These are phyloP conservation scores for Dynastes maya DNA, from an alignment of 2,888 invertebrate species.

Conservation along the genomic window DNA sequence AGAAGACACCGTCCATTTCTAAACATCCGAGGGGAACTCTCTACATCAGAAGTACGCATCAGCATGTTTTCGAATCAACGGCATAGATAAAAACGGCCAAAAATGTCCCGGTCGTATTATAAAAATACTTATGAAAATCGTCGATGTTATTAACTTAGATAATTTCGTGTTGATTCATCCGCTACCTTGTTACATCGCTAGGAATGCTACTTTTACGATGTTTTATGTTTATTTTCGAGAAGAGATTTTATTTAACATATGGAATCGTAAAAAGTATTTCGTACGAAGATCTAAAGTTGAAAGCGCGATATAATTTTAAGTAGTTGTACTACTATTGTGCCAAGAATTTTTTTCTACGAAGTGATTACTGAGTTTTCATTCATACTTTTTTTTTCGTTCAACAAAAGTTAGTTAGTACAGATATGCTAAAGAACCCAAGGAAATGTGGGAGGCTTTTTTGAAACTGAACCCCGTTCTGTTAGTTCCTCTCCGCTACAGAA, in stretches of 20 bases:
- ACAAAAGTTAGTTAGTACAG: background rate
- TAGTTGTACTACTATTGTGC: slow-evolving; percentile 28
- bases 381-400: slow-evolving; percentile 23
- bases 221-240: slow-evolving; percentile 37
- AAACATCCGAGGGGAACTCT: slow-evolving; percentile 21
- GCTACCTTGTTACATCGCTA: slow-evolving; percentile 21
- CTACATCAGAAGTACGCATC: slow-evolving; percentile 15
- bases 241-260: slow-evolving; percentile 26
- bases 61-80: background rate
- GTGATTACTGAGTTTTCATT: slow-evolving; percentile 26
- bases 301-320: slow-evolving; percentile 37
- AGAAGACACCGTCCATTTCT: slow-evolving; percentile 39
- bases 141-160: slow-evolving; percentile 7
- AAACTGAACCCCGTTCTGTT: too few species aligned
- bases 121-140: slow-evolving; percentile 9
- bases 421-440: too few species aligned
- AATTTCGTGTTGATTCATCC: slow-evolving; percentile 34
- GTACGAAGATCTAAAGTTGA: slow-evolving; percentile 12
- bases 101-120: slow-evolving; percentile 9
- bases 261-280: slow-evolving; percentile 31
- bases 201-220: slow-evolving; percentile 34
- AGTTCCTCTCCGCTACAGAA: too few species aligned
- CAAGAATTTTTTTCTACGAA: slow-evolving; percentile 34
- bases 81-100: slow-evolving; percentile 1
- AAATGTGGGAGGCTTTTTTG: too few species aligned